Evolutionary conservation across 1,140 invertebrate genomes (phyloP).

Genomic region (Centruroides vittatus): DNA sequence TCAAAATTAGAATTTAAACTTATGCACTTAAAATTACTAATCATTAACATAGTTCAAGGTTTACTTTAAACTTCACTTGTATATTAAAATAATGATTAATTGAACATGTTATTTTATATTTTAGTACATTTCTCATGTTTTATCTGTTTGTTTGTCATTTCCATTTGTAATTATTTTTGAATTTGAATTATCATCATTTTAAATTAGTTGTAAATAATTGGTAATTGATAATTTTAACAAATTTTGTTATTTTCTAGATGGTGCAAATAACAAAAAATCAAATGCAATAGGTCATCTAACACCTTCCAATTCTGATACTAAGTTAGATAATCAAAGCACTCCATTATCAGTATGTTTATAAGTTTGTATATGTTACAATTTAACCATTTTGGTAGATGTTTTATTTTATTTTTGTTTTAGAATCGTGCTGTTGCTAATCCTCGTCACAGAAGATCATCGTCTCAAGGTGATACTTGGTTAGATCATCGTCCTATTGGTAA

Average conservation of each 20-base stretch:
- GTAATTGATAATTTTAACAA: too few species aligned
- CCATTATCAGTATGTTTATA: not conserved
- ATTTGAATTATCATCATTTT: too few species aligned
- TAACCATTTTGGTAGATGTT: not conserved
- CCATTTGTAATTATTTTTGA: too few species aligned
- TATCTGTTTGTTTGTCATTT: too few species aligned
- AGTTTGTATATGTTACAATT: not conserved
- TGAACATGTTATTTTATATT: too few species aligned
- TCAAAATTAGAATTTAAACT: too few species aligned
- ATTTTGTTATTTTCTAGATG: not conserved
- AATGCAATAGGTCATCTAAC: not conserved
- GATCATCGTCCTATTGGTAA: conserved; percentile 62
- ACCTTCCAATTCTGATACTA: not conserved
- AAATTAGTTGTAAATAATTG: too few species aligned
- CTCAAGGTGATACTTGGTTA: conserved; percentile 58
- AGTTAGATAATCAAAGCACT: not conserved
- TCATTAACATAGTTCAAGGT: too few species aligned
- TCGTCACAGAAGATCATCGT: conserved; percentile 61
- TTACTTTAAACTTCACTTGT: too few species aligned
- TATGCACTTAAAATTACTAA: too few species aligned
- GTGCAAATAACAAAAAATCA: not conserved
- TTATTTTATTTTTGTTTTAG: conserved; percentile 8
- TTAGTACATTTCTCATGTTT: too few species aligned
- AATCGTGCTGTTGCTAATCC: conserved; percentile 46
- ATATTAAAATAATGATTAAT: too few species aligned